phyloP scores from a whole-genome alignment of 2,113 vertebrate genomes.

The Myodes glareolus region DNA sequence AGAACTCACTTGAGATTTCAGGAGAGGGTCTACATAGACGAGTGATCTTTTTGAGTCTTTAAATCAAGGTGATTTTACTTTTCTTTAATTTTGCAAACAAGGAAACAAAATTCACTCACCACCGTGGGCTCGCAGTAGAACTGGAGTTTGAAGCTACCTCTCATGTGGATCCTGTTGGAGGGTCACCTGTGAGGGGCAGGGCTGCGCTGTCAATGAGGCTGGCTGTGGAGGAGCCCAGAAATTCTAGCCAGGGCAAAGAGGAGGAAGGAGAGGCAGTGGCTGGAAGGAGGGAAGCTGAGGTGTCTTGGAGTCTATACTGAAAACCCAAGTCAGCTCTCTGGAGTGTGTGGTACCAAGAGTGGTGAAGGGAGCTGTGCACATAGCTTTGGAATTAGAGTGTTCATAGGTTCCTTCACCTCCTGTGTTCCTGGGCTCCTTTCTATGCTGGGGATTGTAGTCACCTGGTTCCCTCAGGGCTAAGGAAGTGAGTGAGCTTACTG shows the following conservation, averaged over 20 bases:
- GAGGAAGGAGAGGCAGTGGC: too few relatives aligned
- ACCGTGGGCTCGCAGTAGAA: too few relatives aligned
- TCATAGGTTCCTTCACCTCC: neutral
- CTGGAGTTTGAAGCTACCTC: fast-evolving
- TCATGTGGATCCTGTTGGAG: neutral
- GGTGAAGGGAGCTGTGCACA: fast-evolving
- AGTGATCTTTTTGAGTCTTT: neutral
- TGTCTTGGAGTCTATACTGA: too few relatives aligned
- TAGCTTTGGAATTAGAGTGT: neutral
- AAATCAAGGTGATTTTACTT: neutral
- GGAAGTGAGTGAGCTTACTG: neutral
- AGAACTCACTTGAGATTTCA: neutral
- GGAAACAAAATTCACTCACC: neutral
- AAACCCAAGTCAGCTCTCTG: neutral
- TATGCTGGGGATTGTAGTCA: too few relatives aligned
- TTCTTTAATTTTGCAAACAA: neutral
- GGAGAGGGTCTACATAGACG: neutral
- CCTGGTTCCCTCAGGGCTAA: too few relatives aligned
- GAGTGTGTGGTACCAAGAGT: neutral
- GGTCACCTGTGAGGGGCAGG: neutral
- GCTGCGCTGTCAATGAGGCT: too few relatives aligned
- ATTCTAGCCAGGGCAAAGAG: neutral
- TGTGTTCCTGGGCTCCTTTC: neutral
- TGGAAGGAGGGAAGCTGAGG: fast-evolving
- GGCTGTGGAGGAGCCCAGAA: neutral